These are phyloP conservation scores for Sebastes miniatus DNA, from an alignment of 2,797 vertebrate genomes.

Conservation along the genomic window DNA sequence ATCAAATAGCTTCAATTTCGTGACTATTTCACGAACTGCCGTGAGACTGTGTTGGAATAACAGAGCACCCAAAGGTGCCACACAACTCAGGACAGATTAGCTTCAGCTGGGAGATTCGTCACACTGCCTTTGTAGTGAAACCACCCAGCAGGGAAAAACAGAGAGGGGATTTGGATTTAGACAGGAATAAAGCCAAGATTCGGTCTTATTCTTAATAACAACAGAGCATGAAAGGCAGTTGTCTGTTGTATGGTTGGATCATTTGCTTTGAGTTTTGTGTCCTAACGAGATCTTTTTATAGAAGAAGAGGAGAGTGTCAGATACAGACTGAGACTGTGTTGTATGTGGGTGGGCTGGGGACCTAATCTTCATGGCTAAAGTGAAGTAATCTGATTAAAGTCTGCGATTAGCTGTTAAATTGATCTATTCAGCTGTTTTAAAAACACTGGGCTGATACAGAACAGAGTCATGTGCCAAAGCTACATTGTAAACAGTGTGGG, in stretches of 20 bases:
- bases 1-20: not conserved
- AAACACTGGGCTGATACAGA: not conserved
- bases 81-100: slow-evolving; percentile 51
- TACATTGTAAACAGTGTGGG: not conserved
- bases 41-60: not conserved
- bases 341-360: slow-evolving; percentile 46
- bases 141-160: slow-evolving; percentile 32
- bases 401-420: slow-evolving; percentile 37
- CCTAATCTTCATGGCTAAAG: slow-evolving; percentile 28
- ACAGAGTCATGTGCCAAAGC: slow-evolving; percentile 11
- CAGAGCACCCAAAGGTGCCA: slow-evolving; percentile 46
- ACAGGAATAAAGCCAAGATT: slow-evolving; percentile 36
- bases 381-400: slow-evolving; percentile 64
- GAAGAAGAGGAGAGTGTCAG: not conserved
- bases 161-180: slow-evolving; percentile 43
- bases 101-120: slow-evolving; percentile 37
- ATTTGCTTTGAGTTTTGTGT: slow-evolving; percentile 30
- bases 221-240: slow-evolving; percentile 37
- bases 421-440: slow-evolving; percentile 47
- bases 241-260: slow-evolving; percentile 16
- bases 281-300: slow-evolving; percentile 19
- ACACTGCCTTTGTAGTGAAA: slow-evolving; percentile 54
- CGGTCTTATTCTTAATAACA: slow-evolving; percentile 44
- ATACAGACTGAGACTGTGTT: not conserved
- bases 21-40: not conserved